Evolutionary conservation across 2,888 invertebrate species (phyloP).

Genomic region (Caenorhabditis plicata): DNA sequence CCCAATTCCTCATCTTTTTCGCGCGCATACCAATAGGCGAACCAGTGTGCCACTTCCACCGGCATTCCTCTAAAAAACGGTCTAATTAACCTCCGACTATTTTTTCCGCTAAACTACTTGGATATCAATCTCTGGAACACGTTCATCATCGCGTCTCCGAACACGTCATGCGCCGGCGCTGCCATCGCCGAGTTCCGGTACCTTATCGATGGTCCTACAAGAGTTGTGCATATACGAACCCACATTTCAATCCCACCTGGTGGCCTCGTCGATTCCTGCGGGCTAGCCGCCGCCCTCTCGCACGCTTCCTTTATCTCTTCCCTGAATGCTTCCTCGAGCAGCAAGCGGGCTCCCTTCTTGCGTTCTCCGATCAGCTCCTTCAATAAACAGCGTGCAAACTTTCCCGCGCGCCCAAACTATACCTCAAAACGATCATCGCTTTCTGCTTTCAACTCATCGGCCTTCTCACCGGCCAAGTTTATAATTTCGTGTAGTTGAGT

Average conservation of each 20-base stretch:
- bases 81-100: too few species aligned
- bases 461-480: not conserved
- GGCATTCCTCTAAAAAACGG: constrained; percentile 5
- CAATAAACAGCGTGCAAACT: too few species aligned
- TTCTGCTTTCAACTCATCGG: not conserved
- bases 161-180: constrained; percentile 17
- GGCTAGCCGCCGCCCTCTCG: not conserved
- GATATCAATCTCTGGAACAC: constrained; percentile 19
- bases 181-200: constrained; percentile 3
- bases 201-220: constrained; percentile 1
- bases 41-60: constrained; percentile 13
- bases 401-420: too few species aligned
- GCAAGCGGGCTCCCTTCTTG: constrained; percentile 1
- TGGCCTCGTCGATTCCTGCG: not conserved
- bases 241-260: not conserved
- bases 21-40: constrained; percentile 9
- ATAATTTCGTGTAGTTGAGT: not conserved
- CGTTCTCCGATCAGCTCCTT: constrained; percentile 17
- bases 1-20: not conserved
- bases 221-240: not conserved
- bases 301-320: constrained; percentile 4
- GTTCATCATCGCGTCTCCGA: constrained; percentile 12
- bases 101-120: constrained; percentile 1
- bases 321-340: constrained; percentile 16
- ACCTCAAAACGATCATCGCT: not conserved